Percentiles rank a stretch among this genome's conserved stretches.
phyloP scores from a whole-genome alignment of 2,797 vertebrate species.

The Knipowitschia caucasica region DNA sequence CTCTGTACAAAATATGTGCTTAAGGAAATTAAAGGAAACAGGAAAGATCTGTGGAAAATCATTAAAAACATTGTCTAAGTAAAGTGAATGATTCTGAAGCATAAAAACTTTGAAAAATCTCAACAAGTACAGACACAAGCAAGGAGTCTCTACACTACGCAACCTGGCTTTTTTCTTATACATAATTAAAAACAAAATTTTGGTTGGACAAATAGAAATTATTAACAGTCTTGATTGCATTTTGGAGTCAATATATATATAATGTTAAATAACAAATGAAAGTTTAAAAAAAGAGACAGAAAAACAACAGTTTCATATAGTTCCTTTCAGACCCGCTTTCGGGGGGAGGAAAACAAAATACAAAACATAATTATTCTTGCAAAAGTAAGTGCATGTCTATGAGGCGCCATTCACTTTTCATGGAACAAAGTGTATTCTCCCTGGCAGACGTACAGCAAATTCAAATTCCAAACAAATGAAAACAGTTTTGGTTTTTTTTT shows the following conservation, averaged over 20 bases:
- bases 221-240: slow-evolving; percentile 88
- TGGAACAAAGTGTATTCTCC: slow-evolving; percentile 75
- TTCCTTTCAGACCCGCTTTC: slow-evolving; percentile 80
- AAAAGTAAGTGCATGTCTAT: slow-evolving; percentile 83
- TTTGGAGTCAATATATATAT: slow-evolving; percentile 79
- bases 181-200: slow-evolving; percentile 79
- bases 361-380: slow-evolving; percentile 51
- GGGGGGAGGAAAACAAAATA: slow-evolving; percentile 51
- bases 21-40: slow-evolving; percentile 59
- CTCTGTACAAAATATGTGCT: slow-evolving; percentile 77
- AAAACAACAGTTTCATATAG: slow-evolving; percentile 66
- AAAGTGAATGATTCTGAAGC: slow-evolving; percentile 82
- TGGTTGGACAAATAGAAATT: slow-evolving; percentile 85
- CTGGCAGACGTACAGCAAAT: slow-evolving; percentile 65
- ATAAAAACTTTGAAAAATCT: slow-evolving; percentile 78
- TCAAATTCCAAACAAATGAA: slow-evolving; percentile 61
- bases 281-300: slow-evolving; percentile 68
- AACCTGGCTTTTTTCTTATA: slow-evolving; percentile 79
- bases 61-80: slow-evolving; percentile 69
- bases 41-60: slow-evolving; percentile 58
- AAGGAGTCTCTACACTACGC: slow-evolving; percentile 75
- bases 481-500: slow-evolving; percentile 51
- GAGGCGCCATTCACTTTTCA: slow-evolving; percentile 73
- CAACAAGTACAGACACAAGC: slow-evolving; percentile 80
- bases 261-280: slow-evolving; percentile 83